A percentile compares a stretch with the other conserved stretches of the same genome.
Evolutionary conservation across 2,888 invertebrate genomes (phyloP).

Genomic region (Pollenia angustigena): DNA sequence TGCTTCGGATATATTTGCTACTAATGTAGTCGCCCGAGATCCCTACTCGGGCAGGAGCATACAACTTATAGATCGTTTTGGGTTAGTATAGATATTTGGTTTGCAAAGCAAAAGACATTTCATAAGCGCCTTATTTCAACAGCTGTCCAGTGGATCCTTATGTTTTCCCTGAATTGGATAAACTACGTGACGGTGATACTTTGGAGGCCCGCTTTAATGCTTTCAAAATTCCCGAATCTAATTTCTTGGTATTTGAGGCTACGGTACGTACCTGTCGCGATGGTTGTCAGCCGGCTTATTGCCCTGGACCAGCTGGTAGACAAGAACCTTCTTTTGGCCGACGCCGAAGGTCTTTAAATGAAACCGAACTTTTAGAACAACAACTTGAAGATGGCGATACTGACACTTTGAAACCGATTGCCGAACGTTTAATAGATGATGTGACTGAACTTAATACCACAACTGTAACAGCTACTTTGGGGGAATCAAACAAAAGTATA

Average conservation of each 20-base stretch:
- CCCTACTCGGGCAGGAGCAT: slow-evolving; percentile 96
- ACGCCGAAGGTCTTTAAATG: slow-evolving; percentile 85
- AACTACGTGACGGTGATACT: slow-evolving; percentile 93
- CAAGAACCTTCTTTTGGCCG: slow-evolving; percentile 93
- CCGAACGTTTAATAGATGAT: slow-evolving; percentile 77
- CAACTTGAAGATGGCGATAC: slow-evolving; percentile 31
- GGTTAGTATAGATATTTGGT: slow-evolving; percentile 86
- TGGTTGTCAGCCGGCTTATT: slow-evolving; percentile 95
- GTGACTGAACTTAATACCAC: slow-evolving; percentile 79
- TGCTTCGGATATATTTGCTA: slow-evolving; percentile 95
- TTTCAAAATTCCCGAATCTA: slow-evolving; percentile 97
- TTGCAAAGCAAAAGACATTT: background rate
- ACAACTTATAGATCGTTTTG: slow-evolving; percentile 94
- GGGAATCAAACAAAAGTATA: slow-evolving; percentile 78
- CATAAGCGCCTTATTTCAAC: background rate
- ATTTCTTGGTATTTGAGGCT: slow-evolving; percentile 96
- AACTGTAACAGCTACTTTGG: slow-evolving; percentile 78
- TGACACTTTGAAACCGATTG: slow-evolving; percentile 63
- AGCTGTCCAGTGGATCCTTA: slow-evolving; percentile 96
- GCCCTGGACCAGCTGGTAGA: slow-evolving; percentile 91
- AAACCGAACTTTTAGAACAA: slow-evolving; percentile 74
- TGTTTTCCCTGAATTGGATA: slow-evolving; percentile 95
- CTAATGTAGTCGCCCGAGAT: slow-evolving; percentile 96
- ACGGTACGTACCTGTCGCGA: slow-evolving; percentile 95
- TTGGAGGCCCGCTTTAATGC: slow-evolving; percentile 96